Evolutionary conservation across 92 coral and sea anemone species (phyloP).

Genomic region (Paramuricea clavata): DNA sequence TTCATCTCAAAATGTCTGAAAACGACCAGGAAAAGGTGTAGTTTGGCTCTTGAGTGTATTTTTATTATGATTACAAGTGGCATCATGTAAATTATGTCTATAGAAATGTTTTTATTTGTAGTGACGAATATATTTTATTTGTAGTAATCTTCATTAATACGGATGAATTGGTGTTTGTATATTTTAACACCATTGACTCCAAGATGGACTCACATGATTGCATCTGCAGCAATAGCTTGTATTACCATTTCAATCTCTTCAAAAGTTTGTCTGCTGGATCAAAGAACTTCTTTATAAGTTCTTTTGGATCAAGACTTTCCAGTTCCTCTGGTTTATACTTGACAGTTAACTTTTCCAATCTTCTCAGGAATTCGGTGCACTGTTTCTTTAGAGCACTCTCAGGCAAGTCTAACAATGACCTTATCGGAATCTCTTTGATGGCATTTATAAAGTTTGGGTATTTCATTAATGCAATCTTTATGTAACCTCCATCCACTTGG

Average conservation of each 20-base stretch:
- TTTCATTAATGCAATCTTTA: not conserved
- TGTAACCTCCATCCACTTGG: not conserved
- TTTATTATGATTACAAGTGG: no score
- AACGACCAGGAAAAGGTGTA: no score
- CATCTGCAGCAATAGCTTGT: slow-evolving; percentile 42
- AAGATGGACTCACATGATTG: slow-evolving; percentile 35
- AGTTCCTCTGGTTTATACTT: slow-evolving; percentile 34
- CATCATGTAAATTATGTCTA: no score
- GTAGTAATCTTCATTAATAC: no score
- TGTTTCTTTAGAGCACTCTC: slow-evolving; percentile 24
- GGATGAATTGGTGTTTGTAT: no score
- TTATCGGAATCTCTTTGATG: slow-evolving; percentile 22
- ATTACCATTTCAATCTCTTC: slow-evolving; percentile 32
- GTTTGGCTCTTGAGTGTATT: no score
- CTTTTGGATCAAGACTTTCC: slow-evolving; percentile 7
- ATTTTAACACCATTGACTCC: no score
- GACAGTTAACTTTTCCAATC: slow-evolving; percentile 28
- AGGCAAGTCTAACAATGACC: slow-evolving; percentile 12
- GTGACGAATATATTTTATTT: no score
- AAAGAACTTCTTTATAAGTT: slow-evolving; percentile 20
- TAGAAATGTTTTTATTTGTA: no score
- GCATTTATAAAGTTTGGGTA: not conserved
- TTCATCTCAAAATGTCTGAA: no score
- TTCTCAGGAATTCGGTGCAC: slow-evolving; percentile 33
- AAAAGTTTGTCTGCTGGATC: slow-evolving; percentile 25